Evolutionary conservation across 2,888 invertebrate genomes (phyloP).

Genomic region (Apotomis capreana): DNA sequence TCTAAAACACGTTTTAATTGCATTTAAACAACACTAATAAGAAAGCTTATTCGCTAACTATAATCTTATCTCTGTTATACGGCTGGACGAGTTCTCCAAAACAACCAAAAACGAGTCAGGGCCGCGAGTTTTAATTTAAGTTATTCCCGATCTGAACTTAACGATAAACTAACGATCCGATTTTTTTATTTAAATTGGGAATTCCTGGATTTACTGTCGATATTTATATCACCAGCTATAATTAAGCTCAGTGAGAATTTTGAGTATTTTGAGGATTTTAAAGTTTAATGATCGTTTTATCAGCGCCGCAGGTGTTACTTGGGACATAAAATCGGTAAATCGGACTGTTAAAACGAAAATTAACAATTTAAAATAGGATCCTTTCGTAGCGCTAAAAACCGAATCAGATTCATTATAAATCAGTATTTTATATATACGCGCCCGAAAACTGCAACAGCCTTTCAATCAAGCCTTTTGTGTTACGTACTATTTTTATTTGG

Average conservation of each 20-base stretch:
- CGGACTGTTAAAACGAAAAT: background rate
- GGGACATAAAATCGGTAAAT: background rate
- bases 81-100: conserved; percentile 9
- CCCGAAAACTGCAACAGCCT: no score
- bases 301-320: background rate
- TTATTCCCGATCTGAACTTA: conserved; percentile 34
- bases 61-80: conserved; percentile 18
- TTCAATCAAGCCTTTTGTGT: no score
- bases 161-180: conserved; percentile 24
- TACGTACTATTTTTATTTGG: background rate
- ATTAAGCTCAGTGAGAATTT: conserved; percentile 6
- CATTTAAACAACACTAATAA: background rate
- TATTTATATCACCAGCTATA: conserved; percentile 16
- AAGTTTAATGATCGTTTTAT: conserved; percentile 17
- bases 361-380: conserved; percentile 1
- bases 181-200: conserved; percentile 25
- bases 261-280: conserved; percentile 7
- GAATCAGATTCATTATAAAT: background rate
- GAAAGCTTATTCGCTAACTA: conserved; percentile 13
- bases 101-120: conserved; percentile 7
- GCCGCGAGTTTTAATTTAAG: conserved; percentile 15
- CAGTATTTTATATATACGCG: background rate
- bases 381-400: background rate
- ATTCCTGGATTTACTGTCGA: conserved; percentile 19
- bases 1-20: conserved; percentile 21